Conservation (phyloP, 1,140 invertebrate species). For the Vanessa tameamea region DNA sequence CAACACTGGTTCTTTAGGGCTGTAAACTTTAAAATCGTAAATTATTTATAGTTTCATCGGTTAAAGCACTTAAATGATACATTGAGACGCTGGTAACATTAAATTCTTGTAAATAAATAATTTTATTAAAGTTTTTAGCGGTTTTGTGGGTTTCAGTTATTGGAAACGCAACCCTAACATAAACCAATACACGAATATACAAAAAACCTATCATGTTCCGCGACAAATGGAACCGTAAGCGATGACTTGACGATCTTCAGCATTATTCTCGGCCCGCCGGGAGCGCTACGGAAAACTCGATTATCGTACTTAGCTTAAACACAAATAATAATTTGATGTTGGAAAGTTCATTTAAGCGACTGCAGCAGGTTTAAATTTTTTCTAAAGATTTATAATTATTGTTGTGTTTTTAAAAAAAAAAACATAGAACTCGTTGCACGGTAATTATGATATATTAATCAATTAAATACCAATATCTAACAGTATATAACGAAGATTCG, state of each 20-base stretch:
- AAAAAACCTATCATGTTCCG: slow-evolving; percentile 46
- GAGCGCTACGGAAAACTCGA: slow-evolving; percentile 38
- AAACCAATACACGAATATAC: slow-evolving; percentile 27
- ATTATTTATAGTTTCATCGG: slow-evolving; percentile 3
- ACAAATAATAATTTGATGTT: slow-evolving; percentile 23
- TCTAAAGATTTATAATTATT: too few species aligned
- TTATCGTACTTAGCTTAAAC: slow-evolving; percentile 31
- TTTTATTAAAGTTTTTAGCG: too few species aligned
- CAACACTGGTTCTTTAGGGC: slow-evolving; percentile 48
- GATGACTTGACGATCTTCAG: slow-evolving; percentile 56
- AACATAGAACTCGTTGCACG: too few species aligned
- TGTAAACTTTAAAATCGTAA: slow-evolving; percentile 32
- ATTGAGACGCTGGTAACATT: neutral
- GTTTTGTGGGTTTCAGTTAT: neutral
- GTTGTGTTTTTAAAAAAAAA: too few species aligned
- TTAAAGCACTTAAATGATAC: neutral
- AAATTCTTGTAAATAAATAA: too few species aligned
- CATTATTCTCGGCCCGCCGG: slow-evolving; percentile 43
- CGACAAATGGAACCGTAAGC: slow-evolving; percentile 56
- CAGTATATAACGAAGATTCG: too few species aligned
- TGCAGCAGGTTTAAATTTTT: too few species aligned
- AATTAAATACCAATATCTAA: too few species aligned
- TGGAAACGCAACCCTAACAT: slow-evolving; percentile 20
- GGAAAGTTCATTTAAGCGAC: neutral
- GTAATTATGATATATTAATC: too few species aligned